Conservation (phyloP, 2,888 invertebrate species). For the Tetheella fluctuosa region DNA sequence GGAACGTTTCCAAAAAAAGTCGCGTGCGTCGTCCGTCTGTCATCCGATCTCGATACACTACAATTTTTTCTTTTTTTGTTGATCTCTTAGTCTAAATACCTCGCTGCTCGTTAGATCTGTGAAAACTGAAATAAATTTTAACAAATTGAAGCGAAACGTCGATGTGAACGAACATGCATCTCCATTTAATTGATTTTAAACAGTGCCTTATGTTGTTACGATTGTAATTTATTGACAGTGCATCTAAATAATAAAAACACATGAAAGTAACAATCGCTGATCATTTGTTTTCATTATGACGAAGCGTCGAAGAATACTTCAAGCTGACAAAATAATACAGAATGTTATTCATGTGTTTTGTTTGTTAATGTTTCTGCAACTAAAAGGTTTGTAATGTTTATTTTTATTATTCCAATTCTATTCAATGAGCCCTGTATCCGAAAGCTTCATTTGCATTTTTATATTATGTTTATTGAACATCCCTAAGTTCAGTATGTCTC, state of each 20-base stretch:
- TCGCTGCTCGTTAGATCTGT: too few relatives aligned
- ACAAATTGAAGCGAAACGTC: neutral
- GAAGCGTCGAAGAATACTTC: conserved; percentile 78
- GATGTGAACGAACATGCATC: neutral
- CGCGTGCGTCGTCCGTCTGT: neutral
- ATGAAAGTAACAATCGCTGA: conserved; percentile 44
- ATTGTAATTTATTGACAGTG: neutral
- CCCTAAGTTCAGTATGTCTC: too few relatives aligned
- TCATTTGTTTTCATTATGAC: conserved; percentile 81
- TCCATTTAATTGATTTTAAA: neutral
- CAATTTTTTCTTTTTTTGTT: neutral
- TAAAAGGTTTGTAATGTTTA: conserved; percentile 60
- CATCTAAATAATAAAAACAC: conserved; percentile 36
- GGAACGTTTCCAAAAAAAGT: neutral
- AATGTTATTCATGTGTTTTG: conserved; percentile 75
- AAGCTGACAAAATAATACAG: conserved; percentile 79
- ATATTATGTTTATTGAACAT: too few relatives aligned
- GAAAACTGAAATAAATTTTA: neutral
- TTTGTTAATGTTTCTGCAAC: conserved; percentile 79
- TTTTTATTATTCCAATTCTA: too few relatives aligned
- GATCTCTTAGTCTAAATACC: too few relatives aligned
- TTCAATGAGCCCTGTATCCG: too few relatives aligned
- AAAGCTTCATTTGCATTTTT: too few relatives aligned
- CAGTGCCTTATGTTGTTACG: neutral
- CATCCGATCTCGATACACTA: neutral